Conservation (phyloP, 2,888 invertebrate genomes). For the Dendrolimus pini region DNA sequence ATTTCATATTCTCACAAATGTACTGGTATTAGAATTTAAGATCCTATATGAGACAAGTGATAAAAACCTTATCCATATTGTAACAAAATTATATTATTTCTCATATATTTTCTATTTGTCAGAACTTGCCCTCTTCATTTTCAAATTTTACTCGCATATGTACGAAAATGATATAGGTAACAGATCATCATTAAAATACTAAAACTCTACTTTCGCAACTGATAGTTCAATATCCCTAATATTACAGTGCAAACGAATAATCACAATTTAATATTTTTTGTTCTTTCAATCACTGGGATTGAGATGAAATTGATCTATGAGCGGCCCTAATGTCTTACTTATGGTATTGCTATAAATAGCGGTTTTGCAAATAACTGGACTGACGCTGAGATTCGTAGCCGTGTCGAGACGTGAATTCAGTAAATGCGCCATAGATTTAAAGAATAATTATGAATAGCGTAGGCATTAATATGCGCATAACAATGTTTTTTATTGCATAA, state of each 20-base stretch:
- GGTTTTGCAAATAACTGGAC: slow-evolving; percentile 72
- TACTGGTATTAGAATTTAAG: no score
- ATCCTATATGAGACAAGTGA: no score
- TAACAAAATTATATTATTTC: no score
- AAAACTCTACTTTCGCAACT: background rate
- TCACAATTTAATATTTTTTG: background rate
- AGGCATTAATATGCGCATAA: background rate
- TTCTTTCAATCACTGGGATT: slow-evolving; percentile 6
- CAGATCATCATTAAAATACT: background rate
- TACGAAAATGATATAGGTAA: no score
- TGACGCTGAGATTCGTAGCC: slow-evolving; percentile 46
- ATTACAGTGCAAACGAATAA: background rate
- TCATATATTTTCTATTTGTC: no score
- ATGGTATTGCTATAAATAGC: slow-evolving; percentile 68
- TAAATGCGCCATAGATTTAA: slow-evolving; percentile 33
- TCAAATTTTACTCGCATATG: no score
- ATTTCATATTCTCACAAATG: no score
- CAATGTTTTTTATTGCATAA: background rate
- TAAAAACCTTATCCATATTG: no score
- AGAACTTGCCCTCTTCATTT: no score
- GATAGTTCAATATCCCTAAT: background rate
- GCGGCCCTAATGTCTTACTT: slow-evolving; percentile 44
- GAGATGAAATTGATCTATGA: slow-evolving; percentile 23
- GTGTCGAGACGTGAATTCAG: slow-evolving; percentile 42
- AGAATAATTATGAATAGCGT: background rate